Conservation (phyloP, 2,797 vertebrate genomes). For the Poecilia wingei region DNA sequence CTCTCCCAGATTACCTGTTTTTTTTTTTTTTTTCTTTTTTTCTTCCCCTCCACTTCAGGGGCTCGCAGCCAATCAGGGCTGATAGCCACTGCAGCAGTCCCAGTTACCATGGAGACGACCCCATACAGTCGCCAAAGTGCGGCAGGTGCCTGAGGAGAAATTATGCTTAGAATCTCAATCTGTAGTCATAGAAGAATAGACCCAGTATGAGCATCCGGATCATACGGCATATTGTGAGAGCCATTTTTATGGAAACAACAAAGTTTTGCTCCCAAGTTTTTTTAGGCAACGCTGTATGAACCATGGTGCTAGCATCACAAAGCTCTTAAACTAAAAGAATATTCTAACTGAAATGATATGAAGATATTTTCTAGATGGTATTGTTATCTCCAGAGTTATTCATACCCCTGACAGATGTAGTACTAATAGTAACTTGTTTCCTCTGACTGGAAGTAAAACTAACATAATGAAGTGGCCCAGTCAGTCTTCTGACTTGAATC, state of each 20-base stretch:
- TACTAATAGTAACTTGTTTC: neutral
- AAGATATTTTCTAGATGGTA: neutral
- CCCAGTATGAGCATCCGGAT: conserved; percentile 3
- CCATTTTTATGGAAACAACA: neutral
- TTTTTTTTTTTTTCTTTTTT: neutral
- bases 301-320: neutral
- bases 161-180: conserved; percentile 70
- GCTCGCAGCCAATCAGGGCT: conserved; percentile 63
- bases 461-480: neutral
- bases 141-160: conserved; percentile 79
- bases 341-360: neutral
- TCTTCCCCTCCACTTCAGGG: conserved; percentile 41
- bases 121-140: conserved; percentile 71
- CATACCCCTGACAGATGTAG: neutral
- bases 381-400: neutral
- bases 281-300: neutral
- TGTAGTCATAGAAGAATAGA: conserved; percentile 1
- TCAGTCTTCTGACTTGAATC: neutral
- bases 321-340: neutral
- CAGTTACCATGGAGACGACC: conserved; percentile 66
- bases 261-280: neutral
- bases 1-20: conserved; percentile 49
- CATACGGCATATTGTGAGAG: neutral
- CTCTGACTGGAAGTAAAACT: neutral
- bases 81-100: conserved; percentile 63